Conservation (phyloP, 1,140 invertebrate species). For the Mactra quadrangularis region DNA sequence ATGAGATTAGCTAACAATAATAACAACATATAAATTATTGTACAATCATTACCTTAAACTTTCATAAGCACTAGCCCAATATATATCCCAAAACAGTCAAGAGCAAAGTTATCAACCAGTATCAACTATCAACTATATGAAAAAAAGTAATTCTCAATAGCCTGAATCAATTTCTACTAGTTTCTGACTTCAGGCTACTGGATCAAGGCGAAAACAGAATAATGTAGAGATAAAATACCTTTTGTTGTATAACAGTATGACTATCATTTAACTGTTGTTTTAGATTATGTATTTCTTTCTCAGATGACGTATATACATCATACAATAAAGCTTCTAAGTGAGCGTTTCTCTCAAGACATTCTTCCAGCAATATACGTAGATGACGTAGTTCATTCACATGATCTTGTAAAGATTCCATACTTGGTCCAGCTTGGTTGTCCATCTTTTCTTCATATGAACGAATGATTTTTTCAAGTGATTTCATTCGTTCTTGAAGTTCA, state of each 20-base stretch:
- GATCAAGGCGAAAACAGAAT: no score
- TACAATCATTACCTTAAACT: no score
- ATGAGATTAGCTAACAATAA: no score
- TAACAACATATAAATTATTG: no score
- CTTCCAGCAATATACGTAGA: slow-evolving; percentile 31
- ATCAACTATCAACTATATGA: no score
- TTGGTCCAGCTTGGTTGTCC: neutral
- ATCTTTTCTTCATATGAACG: slow-evolving; percentile 23
- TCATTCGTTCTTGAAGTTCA: slow-evolving; percentile 17
- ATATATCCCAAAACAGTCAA: no score
- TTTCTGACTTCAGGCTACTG: no score
- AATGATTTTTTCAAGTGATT: slow-evolving; percentile 36
- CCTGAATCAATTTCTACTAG: no score
- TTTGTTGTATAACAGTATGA: neutral
- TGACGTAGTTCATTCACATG: slow-evolving; percentile 34
- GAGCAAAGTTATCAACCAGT: no score
- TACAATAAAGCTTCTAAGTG: slow-evolving; percentile 8
- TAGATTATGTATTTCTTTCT: slow-evolving; percentile 8
- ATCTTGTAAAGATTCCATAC: slow-evolving; percentile 38
- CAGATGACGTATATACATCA: neutral
- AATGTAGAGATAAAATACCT: no score
- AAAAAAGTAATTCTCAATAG: no score
- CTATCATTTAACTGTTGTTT: neutral
- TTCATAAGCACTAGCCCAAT: no score
- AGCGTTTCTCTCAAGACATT: slow-evolving; percentile 1